phyloP scores from a whole-genome alignment of 2,888 invertebrate species.

The Drymonia ruficornis region DNA sequence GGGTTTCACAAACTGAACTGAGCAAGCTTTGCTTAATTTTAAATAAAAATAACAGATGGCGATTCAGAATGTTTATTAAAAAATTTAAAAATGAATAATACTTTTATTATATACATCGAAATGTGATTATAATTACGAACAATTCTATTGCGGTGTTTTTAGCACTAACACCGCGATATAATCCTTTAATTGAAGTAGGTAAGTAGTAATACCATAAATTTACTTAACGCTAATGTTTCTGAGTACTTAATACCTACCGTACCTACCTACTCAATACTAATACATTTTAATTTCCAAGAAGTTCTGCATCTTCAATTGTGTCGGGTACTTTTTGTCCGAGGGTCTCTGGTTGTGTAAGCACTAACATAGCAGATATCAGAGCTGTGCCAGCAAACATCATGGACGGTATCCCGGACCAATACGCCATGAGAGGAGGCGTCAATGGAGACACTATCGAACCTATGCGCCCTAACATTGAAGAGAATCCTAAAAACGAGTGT shows the following conservation, averaged over 20 bases:
- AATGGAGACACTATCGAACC: constrained; percentile 89
- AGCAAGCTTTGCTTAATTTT: neutral
- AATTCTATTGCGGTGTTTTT: no score
- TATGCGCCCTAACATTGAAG: constrained; percentile 89
- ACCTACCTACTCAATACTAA: no score
- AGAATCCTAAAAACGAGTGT: constrained; percentile 87
- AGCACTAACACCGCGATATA: no score
- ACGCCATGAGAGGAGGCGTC: constrained; percentile 86
- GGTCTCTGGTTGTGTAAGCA: constrained; percentile 75
- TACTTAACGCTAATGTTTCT: no score
- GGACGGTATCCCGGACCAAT: constrained; percentile 74
- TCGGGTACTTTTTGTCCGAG: constrained; percentile 69
- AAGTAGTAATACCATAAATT: no score
- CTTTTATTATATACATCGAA: no score
- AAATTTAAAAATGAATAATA: no score
- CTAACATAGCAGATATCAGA: constrained; percentile 61
- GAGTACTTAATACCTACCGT: no score
- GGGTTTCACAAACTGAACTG: neutral
- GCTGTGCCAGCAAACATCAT: constrained; percentile 71
- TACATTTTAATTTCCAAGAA: constrained; percentile 45
- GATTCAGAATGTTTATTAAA: neutral
- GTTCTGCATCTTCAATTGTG: constrained; percentile 77
- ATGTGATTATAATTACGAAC: no score
- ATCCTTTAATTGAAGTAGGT: no score
- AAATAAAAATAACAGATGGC: constrained; percentile 28